Base-by-base conservation (phyloP, 1,140 invertebrate genomes). In the Calycopis cecrops region DNA sequence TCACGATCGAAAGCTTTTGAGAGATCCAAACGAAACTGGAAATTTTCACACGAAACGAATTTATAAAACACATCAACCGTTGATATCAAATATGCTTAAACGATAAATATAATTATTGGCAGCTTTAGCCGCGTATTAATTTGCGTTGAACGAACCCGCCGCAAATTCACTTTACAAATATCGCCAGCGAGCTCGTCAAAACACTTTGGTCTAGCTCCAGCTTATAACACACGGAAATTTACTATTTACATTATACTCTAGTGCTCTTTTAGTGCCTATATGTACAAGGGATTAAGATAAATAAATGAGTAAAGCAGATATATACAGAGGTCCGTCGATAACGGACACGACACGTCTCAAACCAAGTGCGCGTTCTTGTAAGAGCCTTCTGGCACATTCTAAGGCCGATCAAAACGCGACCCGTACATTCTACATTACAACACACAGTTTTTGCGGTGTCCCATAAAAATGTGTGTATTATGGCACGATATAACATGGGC, bases 121-220 rank as follows among this genome's bases (percentile, higher is more conserved):
- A 74, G 74, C 72, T 73, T 65, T 73, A 71, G 74, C 72, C 62
- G 66, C 63, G 63, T 65, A 35, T 59, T 57, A 55, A 58, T 16
- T 33, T 64, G 37, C 21, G 28, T 53, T 53, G 38, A 34, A 16
- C 8, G 1, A 52, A 18, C 18, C 40, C n/a, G 14, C 21, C 21
- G 52, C 14, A 69, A 28, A 28, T 71, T 51, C 54, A 68, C 66
- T 56, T 62, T 56, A 62, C 40, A 65, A 59, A 65, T 68, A 63
- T 59, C 58, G 63, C 62, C 35, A 66, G 84, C 81, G 84, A 87
- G 87, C 81, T 69, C 64, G 79, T 84, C 81, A 78, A 78, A 78
- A 80, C 74, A 87, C 87, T 89, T 89, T 89, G 87, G 87, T 87
- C 83, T 88, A 85, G 78, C 85, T 89, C 88, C 88, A 89, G 88